A percentile compares a stretch with the other conserved stretches of the same genome.
Evolutionary conservation across 2,113 vertebrate species (phyloP).

Genomic region (Tyrannus savana): DNA sequence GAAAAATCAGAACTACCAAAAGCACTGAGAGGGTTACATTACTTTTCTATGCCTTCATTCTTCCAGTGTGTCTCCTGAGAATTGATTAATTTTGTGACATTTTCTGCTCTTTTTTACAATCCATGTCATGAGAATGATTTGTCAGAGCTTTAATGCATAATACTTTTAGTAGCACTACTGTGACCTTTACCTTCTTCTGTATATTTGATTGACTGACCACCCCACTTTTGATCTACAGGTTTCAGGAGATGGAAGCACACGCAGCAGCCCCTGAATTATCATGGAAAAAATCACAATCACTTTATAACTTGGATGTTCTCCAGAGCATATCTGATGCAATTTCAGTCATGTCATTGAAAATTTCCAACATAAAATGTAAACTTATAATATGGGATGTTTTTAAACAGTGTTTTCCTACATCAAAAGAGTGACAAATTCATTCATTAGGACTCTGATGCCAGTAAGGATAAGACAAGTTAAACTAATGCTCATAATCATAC

Average conservation of each 20-base stretch:
- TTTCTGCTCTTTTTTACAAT: slow-evolving; percentile 63
- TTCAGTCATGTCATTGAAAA: not conserved
- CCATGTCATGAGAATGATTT: slow-evolving; percentile 56
- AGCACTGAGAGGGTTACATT: not conserved
- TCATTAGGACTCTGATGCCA: not conserved
- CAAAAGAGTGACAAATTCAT: not conserved
- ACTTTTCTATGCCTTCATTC: not conserved
- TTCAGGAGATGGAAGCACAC: not conserved
- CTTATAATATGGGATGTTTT: not conserved
- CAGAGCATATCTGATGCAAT: not conserved
- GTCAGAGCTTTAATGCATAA: slow-evolving; percentile 36
- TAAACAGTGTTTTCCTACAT: not conserved
- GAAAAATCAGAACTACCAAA: not conserved
- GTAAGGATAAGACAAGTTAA: not conserved
- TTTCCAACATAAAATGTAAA: not conserved
- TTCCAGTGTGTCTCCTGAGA: not conserved
- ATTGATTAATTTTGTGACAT: slow-evolving; percentile 66
- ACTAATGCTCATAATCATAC: not conserved
- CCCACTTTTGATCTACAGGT: not conserved
- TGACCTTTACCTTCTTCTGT: slow-evolving; percentile 45
- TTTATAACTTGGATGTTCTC: not conserved
- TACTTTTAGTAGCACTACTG: slow-evolving; percentile 43
- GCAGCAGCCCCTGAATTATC: not conserved
- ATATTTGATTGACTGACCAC: slow-evolving; percentile 38
- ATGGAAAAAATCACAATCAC: not conserved